Percentiles rank a stretch among this genome's conserved stretches.
phyloP scores from a whole-genome alignment of 1,140 invertebrate genomes.

The Formica exsecta region DNA sequence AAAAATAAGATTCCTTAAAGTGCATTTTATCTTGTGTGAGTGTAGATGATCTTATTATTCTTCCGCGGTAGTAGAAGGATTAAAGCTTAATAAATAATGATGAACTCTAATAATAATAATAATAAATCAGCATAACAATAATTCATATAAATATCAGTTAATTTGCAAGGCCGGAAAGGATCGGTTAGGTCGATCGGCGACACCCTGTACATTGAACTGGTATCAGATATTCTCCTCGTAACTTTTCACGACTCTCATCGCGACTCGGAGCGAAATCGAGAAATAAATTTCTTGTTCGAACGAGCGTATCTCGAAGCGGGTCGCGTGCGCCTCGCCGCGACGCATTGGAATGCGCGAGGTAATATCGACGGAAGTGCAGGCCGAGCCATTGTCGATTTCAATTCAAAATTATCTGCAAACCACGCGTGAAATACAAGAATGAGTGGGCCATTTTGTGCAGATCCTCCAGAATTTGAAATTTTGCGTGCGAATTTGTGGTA shows the following conservation, averaged over 20 bases:
- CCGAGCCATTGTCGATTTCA: slow-evolving; percentile 38
- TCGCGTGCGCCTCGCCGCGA: slow-evolving; percentile 25
- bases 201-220: not conserved
- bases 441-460: not conserved
- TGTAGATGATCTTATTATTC: not conserved
- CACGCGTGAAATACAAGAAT: not conserved
- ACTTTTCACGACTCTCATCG: slow-evolving; percentile 34
- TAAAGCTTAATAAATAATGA: slow-evolving; percentile 13
- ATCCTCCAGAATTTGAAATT: not conserved
- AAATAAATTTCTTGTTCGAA: slow-evolving; percentile 54
- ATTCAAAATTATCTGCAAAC: slow-evolving; percentile 40
- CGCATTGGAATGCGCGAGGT: slow-evolving; percentile 17
- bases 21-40: not conserved
- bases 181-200: slow-evolving; percentile 26
- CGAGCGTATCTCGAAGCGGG: slow-evolving; percentile 42
- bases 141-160: not conserved
- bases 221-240: slow-evolving; percentile 47
- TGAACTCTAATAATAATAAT: not conserved
- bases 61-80: not conserved
- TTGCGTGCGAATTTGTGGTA: not conserved
- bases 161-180: not conserved
- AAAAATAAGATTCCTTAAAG: not conserved
- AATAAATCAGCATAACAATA: not conserved
- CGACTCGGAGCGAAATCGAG: slow-evolving; percentile 29
- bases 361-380: not conserved